Evolutionary conservation across 2,113 vertebrate genomes (phyloP), one percentile per base, ranked within the genome.

Genomic region (Macaca mulatta): DNA sequence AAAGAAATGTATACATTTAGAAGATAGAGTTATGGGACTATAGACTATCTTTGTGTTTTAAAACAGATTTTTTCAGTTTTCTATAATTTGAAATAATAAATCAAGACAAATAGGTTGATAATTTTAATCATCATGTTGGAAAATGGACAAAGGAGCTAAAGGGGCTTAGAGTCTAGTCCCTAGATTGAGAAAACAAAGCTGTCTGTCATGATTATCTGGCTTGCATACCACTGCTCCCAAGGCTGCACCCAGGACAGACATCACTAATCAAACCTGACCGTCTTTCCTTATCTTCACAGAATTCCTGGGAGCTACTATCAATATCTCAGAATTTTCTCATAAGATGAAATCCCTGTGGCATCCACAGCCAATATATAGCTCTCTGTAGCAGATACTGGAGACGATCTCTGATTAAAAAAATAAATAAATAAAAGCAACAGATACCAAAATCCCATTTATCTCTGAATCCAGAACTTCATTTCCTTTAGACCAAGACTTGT

Each of bases 391-490:
- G 43, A 79, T 75, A 77, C 14, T 70, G 25, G n/a, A 79, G n/a
- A 69, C n/a, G 82, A 43, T 80, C 20, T 43, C 38, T 57, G 18
- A 59, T 30, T 25, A 0, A 14, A 30, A 30, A 64, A 64, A 5
- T 6, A 61, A 30, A 30, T 0, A 45, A 91, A 52, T 81, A 23
- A 61, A 78, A 45, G 22, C 22, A 83, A 5, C 20, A 35, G 55
- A 50, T 64, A 86, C 6, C 18, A 69, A 86, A 96, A 79, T 72
- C 1, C 18, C 14, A 70, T 27, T 92, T 87, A 1, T 78, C 10
- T 95, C 35, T 94, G 18, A 79, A 94, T 6, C 4, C 1, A 67
- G 6, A 95, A n/a, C 20, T 97, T 97, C 35, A 64, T 90, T 50
- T 87, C 35, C 23, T 80, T 97, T 59, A 92, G 12, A 72, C 7